Evolutionary conservation across 1,140 invertebrate genomes (phyloP), one percentile per base, ranked within the genome.

Genomic region (Glossosoma conforme): DNA sequence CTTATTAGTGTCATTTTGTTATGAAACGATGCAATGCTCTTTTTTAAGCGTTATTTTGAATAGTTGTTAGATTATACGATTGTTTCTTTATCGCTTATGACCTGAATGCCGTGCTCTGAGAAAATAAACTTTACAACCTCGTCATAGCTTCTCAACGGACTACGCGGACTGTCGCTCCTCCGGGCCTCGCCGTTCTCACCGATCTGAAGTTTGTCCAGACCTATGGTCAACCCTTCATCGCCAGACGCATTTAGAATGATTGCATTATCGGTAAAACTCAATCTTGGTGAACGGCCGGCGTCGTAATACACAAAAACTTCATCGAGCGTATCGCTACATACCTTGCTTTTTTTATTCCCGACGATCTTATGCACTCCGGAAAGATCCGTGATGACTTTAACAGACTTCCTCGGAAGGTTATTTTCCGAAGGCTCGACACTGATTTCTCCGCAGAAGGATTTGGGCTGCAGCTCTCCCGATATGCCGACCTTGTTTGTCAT

Each of bases 71-170:
- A 24, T 69, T 77, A 86, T 58, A 86, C 81, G 47, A 83, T 81
- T 35, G 83, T 85, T 61, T 86, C 84, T 24, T 82, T 82, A 62
- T 85, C 83, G 60, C 83, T 85, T 18, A 86, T 84, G 24, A 86
- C 82, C 62, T 85, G 82, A 55, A 86, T 84, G 11, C 83, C 83
- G 56, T 85, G 81, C 60, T 85, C 82, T 2, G 82, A 84, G 32
- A 86, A 71, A 60, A 85, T 84, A 67, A 84, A 77, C 57, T 82
- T 80, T 6, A 84, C 80, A 22, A 79, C 76, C 63, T 84, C 83
- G 52, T 81, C 82, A 54, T 82, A 80, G 50, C 77, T 79, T 32
- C 75, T 68, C 38, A 74, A 74, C 13, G 62, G 61, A 42, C 61
- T 65, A 24, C 41, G 44, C 19, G 66, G 61, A 58, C 65, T 65